Conservation (phyloP, 2,113 vertebrate genomes). For the Acrocephalus kingi region DNA sequence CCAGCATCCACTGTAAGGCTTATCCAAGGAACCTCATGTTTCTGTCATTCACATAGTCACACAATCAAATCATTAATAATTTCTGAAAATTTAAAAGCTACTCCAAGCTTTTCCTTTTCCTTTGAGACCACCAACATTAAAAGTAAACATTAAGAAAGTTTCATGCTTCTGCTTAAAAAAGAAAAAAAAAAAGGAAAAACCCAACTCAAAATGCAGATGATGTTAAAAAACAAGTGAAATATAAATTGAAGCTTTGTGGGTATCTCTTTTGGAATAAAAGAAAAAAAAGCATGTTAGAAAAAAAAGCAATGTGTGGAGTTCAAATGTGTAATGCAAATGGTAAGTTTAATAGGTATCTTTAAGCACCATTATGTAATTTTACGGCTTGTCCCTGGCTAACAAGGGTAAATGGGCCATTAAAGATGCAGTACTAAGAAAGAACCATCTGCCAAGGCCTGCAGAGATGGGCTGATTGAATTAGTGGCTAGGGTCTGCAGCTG, state of each 20-base stretch:
- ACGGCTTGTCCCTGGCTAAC: not conserved
- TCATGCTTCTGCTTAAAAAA: not conserved
- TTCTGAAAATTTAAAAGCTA: not conserved
- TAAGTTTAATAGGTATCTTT: constrained; percentile 1
- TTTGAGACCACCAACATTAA: not conserved
- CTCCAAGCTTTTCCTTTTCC: not conserved
- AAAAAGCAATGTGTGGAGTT: not conserved
- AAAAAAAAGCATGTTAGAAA: not conserved
- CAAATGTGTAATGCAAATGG: not conserved
- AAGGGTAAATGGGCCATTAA: not conserved
- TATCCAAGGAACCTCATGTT: not conserved
- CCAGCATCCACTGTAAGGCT: not conserved
- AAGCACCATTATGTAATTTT: constrained; percentile 18
- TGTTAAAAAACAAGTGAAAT: not conserved
- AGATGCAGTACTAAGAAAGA: not conserved
- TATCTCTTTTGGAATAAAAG: not conserved
- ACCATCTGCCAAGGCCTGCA: constrained; percentile 41
- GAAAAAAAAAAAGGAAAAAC: not conserved
- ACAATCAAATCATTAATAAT: not conserved
- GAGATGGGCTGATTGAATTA: not conserved
- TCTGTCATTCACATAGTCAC: not conserved
- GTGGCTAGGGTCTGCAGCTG: not conserved
- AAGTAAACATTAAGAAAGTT: not conserved
- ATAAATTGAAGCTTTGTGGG: not conserved
- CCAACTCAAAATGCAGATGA: not conserved